A percentile compares a stretch with the other conserved stretches of the same genome.
Conservation (phyloP, 1,140 invertebrate species). For the Drosophila pseudoananassae region DNA sequence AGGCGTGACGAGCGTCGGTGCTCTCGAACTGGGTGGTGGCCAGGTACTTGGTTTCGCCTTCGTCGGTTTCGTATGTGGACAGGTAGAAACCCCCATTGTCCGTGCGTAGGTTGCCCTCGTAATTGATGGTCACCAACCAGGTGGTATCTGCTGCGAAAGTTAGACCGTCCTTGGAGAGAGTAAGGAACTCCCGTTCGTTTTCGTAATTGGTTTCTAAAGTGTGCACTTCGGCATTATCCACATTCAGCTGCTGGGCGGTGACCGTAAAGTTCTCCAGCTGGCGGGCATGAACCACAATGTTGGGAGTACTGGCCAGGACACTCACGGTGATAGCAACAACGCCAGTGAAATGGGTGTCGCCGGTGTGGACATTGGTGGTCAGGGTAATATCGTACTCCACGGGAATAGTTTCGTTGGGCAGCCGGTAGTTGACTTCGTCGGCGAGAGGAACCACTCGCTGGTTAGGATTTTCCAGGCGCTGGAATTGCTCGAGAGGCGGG, state of each 20-base stretch:
- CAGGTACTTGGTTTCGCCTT: constrained; percentile 86
- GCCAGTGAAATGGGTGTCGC: constrained; percentile 85
- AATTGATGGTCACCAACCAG: constrained; percentile 85
- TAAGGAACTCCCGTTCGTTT: constrained; percentile 66
- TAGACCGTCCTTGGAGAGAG: constrained; percentile 49
- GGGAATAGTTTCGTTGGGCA: constrained; percentile 87
- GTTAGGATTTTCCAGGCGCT: constrained; percentile 58
- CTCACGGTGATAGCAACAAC: constrained; percentile 85
- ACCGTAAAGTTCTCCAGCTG: constrained; percentile 60
- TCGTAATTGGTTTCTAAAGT: constrained; percentile 15
- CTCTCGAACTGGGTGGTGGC: constrained; percentile 92
- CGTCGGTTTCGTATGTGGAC: constrained; percentile 88
- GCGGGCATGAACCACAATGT: constrained; percentile 85
- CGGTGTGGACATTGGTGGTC: constrained; percentile 86
- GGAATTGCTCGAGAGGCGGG: constrained; percentile 50
- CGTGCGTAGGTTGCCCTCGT: constrained; percentile 85
- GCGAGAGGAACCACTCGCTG: constrained; percentile 29
- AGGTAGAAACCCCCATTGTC: constrained; percentile 92
- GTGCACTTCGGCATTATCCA: neutral
- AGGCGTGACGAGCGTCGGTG: constrained; percentile 91
- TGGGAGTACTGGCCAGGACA: constrained; percentile 59
- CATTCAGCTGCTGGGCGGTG: constrained; percentile 34
- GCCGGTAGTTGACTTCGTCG: constrained; percentile 84
- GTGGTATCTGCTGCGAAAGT: constrained; percentile 49
- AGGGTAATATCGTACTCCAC: constrained; percentile 87